Conservation (phyloP, 1,140 invertebrate genomes). For the Andrena cerasifolii region DNA sequence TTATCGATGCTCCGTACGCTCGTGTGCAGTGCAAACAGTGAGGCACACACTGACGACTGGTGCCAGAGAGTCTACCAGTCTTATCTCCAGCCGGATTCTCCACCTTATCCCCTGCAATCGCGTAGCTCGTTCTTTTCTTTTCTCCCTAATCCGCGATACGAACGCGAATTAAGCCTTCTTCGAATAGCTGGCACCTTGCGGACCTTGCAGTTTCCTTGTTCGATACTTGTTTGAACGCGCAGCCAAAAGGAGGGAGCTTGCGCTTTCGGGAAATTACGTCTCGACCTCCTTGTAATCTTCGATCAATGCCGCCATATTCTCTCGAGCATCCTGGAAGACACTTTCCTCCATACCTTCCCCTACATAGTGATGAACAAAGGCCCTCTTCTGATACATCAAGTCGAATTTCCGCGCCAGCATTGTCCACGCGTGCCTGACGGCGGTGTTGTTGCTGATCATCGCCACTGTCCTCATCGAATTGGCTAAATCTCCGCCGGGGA, state of each 20-base stretch:
- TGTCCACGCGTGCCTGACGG: slow-evolving; percentile 89
- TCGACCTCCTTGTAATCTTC: slow-evolving; percentile 83
- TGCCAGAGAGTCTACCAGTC: slow-evolving; percentile 28
- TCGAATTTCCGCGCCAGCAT: slow-evolving; percentile 88
- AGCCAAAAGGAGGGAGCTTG: not conserved
- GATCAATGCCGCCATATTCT: slow-evolving; percentile 88
- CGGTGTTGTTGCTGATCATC: slow-evolving; percentile 90
- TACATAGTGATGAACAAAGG: slow-evolving; percentile 91
- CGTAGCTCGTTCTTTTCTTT: not conserved
- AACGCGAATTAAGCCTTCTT: not conserved
- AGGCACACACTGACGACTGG: too few relatives aligned
- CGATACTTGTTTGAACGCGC: too few relatives aligned
- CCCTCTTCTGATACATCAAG: slow-evolving; percentile 88
- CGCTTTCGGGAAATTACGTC: not conserved
- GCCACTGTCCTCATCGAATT: slow-evolving; percentile 85
- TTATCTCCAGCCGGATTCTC: not conserved
- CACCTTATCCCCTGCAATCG: slow-evolving; percentile 9
- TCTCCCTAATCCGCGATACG: too few relatives aligned
- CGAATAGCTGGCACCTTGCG: too few relatives aligned
- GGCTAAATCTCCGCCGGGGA: slow-evolving; percentile 89
- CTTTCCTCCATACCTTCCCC: slow-evolving; percentile 92
- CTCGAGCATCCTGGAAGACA: slow-evolving; percentile 87
- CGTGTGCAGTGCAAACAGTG: too few relatives aligned
- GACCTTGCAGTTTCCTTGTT: too few relatives aligned
- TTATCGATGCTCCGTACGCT: slow-evolving; percentile 2